phyloP scores from a whole-genome alignment of 2,113 vertebrate species.

The Recurvirostra avosetta region DNA sequence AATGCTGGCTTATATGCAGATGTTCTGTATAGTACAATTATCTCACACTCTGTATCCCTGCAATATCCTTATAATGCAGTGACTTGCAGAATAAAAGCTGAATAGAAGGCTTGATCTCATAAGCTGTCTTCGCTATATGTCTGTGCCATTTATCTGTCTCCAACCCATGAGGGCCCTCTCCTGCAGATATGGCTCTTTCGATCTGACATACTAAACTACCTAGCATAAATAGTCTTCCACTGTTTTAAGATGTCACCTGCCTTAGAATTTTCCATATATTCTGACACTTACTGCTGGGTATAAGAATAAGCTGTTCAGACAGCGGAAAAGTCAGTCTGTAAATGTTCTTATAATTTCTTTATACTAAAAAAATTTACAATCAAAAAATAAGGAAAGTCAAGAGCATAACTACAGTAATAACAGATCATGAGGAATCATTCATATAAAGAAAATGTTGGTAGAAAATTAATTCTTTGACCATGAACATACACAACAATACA shows the following conservation, averaged over 20 bases:
- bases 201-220: background rate
- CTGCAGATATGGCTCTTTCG: background rate
- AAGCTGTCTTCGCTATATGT: background rate
- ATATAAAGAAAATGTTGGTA: background rate
- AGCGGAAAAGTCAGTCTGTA: background rate
- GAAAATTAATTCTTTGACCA: background rate
- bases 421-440: background rate
- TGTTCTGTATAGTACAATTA: background rate
- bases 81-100: background rate
- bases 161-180: background rate
- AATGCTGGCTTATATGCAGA: background rate
- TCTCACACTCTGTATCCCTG: background rate
- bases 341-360: background rate
- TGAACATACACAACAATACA: background rate
- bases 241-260: conserved; percentile 12
- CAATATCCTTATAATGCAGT: background rate
- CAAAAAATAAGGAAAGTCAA: background rate
- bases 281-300: background rate
- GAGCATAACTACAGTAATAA: background rate
- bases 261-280: conserved; percentile 40
- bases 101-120: background rate
- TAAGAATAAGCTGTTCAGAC: background rate
- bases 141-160: background rate
- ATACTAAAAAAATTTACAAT: background rate
- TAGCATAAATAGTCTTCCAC: conserved; percentile 9